Conservation (phyloP, 1,140 invertebrate species). For the Euwallacea similis region DNA sequence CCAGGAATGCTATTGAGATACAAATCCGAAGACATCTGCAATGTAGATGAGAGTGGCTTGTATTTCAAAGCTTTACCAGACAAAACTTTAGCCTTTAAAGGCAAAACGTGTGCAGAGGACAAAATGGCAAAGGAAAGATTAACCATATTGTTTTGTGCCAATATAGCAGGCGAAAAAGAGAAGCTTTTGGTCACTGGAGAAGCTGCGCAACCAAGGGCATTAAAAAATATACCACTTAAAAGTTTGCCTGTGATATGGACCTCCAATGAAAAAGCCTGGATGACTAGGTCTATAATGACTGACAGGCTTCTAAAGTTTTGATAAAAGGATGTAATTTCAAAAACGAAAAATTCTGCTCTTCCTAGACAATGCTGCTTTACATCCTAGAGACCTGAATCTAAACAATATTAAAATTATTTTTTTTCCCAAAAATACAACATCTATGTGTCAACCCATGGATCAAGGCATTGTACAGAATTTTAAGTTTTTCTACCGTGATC, state of each 20-base stretch:
- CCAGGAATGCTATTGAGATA: constrained; percentile 10
- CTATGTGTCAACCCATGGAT: constrained; percentile 57
- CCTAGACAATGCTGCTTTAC: constrained; percentile 41
- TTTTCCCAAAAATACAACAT: constrained; percentile 57
- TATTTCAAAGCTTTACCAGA: constrained; percentile 7
- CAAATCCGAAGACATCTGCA: constrained; percentile 47
- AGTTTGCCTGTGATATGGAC: constrained; percentile 35
- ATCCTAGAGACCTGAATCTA: constrained; percentile 45
- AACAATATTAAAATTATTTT: constrained; percentile 53
- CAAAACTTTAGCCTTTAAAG: constrained; percentile 37
- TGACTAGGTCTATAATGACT: constrained; percentile 36
- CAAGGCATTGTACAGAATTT: constrained; percentile 55
- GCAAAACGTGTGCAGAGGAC: constrained; percentile 47
- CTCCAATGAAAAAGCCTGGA: constrained; percentile 20
- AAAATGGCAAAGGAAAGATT: constrained; percentile 54
- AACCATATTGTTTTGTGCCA: constrained; percentile 52
- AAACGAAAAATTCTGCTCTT: constrained; percentile 51
- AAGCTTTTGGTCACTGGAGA: constrained; percentile 35
- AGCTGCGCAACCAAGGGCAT: constrained; percentile 19
- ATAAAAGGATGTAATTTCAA: constrained; percentile 45
- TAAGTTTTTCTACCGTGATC: constrained; percentile 47
- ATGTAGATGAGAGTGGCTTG: constrained; percentile 40
- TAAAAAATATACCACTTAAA: constrained; percentile 33
- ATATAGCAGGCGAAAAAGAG: constrained; percentile 33
- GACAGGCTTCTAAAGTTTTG: constrained; percentile 45